These are phyloP conservation scores for Malaclemys terrapin DNA, from an alignment of 2,113 vertebrate genomes.

Conservation along the genomic window DNA sequence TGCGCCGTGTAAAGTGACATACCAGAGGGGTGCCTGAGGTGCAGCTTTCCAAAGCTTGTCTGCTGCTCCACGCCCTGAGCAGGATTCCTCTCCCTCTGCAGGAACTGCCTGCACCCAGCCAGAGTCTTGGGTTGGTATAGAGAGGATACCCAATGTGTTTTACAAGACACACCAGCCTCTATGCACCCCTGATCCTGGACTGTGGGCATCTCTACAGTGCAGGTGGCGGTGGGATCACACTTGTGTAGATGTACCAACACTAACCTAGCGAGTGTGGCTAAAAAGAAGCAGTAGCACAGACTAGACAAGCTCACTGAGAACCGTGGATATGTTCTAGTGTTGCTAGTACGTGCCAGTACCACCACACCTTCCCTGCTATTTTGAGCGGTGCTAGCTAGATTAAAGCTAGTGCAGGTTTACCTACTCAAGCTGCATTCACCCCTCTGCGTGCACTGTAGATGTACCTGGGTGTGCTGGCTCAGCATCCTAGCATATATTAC, in stretches of 20 bases:
- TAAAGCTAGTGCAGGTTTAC: not conserved
- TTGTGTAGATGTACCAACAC: not conserved
- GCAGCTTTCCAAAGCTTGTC: not conserved
- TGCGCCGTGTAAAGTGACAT: not conserved
- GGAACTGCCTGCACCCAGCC: not conserved
- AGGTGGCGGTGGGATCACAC: no score
- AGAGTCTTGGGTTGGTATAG: not conserved
- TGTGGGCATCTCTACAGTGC: no score
- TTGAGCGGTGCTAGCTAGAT: not conserved
- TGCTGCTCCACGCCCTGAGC: not conserved
- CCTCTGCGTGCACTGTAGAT: not conserved
- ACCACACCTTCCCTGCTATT: not conserved
- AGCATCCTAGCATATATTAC: not conserved
- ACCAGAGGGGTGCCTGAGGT: not conserved
- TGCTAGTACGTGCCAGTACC: not conserved
- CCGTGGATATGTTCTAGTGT: not conserved
- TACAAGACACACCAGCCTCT: not conserved
- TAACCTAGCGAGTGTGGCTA: not conserved
- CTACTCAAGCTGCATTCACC: not conserved
- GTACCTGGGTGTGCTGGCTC: not conserved
- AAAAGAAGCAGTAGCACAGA: not conserved
- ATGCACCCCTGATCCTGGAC: not conserved
- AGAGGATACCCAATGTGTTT: not conserved
- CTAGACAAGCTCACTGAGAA: not conserved
- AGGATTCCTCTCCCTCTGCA: not conserved